phyloP scores from a whole-genome alignment of 2,113 vertebrate species.

The Alligator sinensis region DNA sequence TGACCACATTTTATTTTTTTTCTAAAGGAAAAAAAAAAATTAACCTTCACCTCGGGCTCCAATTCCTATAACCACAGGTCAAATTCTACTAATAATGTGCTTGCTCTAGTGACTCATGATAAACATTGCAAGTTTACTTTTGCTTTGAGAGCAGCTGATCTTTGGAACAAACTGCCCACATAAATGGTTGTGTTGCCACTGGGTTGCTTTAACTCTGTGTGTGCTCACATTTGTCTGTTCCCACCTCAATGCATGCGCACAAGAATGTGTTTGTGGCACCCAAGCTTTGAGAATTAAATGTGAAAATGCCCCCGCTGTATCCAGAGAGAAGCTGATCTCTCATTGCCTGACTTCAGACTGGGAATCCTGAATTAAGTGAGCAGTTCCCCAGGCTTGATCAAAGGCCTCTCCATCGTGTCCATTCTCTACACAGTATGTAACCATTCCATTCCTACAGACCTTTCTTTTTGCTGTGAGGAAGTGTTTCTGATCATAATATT shows the following conservation, averaged over 20 bases:
- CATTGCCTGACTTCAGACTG: not conserved
- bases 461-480: not conserved
- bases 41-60: constrained; percentile 62
- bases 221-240: not conserved
- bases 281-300: not conserved
- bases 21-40: not conserved
- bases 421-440: not conserved
- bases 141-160: constrained; percentile 69
- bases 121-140: constrained; percentile 69
- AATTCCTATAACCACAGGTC: constrained; percentile 42
- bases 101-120: constrained; percentile 70
- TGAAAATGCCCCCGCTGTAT: not conserved
- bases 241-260: not conserved
- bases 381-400: not conserved
- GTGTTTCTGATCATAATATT: not conserved
- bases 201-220: constrained; percentile 53
- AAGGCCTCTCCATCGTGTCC: not conserved
- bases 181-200: constrained; percentile 6
- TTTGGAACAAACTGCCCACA: constrained; percentile 67
- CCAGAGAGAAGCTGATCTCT: not conserved
- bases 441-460: no score
- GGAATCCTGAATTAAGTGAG: not conserved
- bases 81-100: constrained; percentile 66
- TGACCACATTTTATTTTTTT: rapidly evolving
- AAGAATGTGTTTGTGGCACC: not conserved